Percentiles rank a stretch among this genome's conserved stretches.
Conservation (phyloP, 2,113 vertebrate genomes). For the Lampris megalopsis region DNA sequence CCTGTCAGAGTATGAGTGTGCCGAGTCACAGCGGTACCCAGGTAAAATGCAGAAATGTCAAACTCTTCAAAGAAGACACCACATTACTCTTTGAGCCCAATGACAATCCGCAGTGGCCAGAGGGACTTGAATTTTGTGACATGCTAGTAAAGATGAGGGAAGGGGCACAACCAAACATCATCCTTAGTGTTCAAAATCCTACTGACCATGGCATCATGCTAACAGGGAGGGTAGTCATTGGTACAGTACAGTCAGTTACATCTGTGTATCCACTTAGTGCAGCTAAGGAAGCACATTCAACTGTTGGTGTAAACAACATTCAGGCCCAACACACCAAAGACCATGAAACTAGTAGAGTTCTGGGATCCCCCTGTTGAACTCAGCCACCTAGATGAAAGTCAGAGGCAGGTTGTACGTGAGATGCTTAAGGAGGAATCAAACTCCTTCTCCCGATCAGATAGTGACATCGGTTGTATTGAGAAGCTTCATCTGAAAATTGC, state of each 20-base stretch:
- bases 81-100: conserved; percentile 29
- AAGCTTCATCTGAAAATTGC: conserved; percentile 2
- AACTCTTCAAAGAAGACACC: conserved; percentile 7
- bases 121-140: conserved; percentile 16
- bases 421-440: conserved; percentile 27
- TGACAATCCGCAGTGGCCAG: background rate
- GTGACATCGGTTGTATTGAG: conserved; percentile 30
- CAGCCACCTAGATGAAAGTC: too few relatives aligned
- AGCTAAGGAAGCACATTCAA: too few relatives aligned
- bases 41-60: background rate
- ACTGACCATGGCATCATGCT: background rate
- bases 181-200: conserved; percentile 22
- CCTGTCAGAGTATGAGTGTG: background rate
- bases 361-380: conserved; percentile 31
- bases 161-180: background rate
- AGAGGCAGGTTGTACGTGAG: background rate
- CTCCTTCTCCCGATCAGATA: background rate
- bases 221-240: background rate
- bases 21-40: background rate
- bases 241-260: conserved; percentile 1
- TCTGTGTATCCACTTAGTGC: conserved; percentile 4
- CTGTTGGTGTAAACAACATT: background rate
- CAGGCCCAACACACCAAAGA: background rate
- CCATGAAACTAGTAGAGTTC: background rate
- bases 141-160: conserved; percentile 1